A percentile compares a stretch with the other conserved stretches of the same genome.
Conservation (phyloP, 2,888 invertebrate genomes). For the Dorcus parallelipipedus region DNA sequence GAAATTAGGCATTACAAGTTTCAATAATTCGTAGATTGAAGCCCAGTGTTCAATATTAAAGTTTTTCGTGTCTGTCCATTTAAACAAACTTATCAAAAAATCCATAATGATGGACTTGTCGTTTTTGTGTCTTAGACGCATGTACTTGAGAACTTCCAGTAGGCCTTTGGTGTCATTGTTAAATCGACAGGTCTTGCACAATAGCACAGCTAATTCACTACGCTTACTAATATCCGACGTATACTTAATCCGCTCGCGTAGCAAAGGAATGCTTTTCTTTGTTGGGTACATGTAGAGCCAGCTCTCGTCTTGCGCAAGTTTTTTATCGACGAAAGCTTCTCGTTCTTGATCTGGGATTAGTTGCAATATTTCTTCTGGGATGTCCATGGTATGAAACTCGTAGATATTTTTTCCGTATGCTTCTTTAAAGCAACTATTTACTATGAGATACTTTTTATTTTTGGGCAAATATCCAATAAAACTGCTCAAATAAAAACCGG, state of each 20-base stretch:
- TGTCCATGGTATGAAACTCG: neutral
- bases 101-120: neutral
- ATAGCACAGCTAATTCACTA: neutral
- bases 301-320: slow-evolving; percentile 3
- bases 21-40: neutral
- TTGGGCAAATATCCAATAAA: neutral
- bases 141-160: slow-evolving; percentile 2
- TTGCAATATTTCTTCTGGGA: neutral
- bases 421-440: slow-evolving; percentile 1
- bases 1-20: too few species aligned
- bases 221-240: slow-evolving; percentile 4
- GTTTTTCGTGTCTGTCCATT: slow-evolving; percentile 1
- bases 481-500: neutral
- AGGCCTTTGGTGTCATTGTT: neutral
- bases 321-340: slow-evolving; percentile 1
- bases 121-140: slow-evolving; percentile 5
- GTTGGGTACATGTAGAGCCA: neutral
- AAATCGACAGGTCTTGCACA: slow-evolving; percentile 1
- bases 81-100: neutral
- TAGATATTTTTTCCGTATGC: slow-evolving; percentile 3
- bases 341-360: slow-evolving; percentile 5
- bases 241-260: slow-evolving; percentile 6
- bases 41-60: slow-evolving; percentile 7
- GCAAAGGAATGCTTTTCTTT: slow-evolving; percentile 4
- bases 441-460: neutral